phyloP scores from a whole-genome alignment of 2,113 vertebrate genomes.

The Pteronura brasiliensis region DNA sequence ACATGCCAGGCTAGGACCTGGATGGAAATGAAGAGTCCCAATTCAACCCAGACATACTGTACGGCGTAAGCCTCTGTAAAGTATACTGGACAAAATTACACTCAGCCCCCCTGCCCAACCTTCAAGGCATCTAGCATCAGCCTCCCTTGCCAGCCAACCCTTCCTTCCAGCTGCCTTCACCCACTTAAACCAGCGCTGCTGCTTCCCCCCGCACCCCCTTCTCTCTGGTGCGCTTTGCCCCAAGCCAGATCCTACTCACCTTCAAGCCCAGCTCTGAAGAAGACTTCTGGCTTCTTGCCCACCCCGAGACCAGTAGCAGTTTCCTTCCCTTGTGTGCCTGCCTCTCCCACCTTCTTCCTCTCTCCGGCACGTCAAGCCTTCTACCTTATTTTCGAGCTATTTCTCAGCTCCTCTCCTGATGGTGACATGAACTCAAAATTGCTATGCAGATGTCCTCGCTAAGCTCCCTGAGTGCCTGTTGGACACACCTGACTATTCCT shows the following conservation, averaged over 20 bases:
- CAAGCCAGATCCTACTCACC: neutral
- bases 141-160: neutral
- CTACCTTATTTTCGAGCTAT: neutral
- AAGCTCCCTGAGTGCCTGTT: neutral
- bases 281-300: rapidly evolving
- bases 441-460: neutral
- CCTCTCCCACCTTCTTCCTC: neutral
- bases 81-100: rapidly evolving
- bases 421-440: rapidly evolving
- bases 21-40: rapidly evolving
- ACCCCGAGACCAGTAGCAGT: neutral
- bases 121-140: neutral
- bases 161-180: neutral
- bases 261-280: neutral
- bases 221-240: neutral
- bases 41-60: rapidly evolving
- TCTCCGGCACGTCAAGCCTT: too few species aligned
- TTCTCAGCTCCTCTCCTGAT: neutral
- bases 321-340: neutral
- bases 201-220: rapidly evolving
- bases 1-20: neutral
- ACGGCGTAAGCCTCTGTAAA: rapidly evolving
- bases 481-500: neutral
- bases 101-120: neutral
- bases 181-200: rapidly evolving